These are phyloP conservation scores for Littorina saxatilis DNA, from an alignment of 1,140 invertebrate genomes.

Conservation along the genomic window DNA sequence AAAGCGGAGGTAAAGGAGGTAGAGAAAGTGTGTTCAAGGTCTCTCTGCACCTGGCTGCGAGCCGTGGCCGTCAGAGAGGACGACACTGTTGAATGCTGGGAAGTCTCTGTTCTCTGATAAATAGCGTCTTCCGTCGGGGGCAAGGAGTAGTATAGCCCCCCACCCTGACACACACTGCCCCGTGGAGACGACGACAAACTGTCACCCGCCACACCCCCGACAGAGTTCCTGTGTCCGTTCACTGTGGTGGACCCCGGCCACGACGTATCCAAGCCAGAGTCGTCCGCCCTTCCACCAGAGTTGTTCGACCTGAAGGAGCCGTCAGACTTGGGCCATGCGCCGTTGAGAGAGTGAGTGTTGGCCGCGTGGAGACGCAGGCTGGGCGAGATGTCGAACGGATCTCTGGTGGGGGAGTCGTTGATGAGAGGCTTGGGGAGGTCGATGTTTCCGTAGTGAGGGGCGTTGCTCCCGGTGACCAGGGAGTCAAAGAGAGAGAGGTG, in stretches of 20 bases:
- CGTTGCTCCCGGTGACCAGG: conserved; percentile 45
- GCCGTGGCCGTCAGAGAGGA: background rate
- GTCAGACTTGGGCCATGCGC: conserved; percentile 12
- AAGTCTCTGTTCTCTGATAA: background rate
- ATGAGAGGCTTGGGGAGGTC: conserved; percentile 63
- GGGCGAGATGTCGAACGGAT: conserved; percentile 67
- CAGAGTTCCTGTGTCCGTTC: conserved; percentile 6
- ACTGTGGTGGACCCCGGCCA: background rate
- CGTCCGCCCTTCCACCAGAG: background rate
- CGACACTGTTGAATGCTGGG: background rate
- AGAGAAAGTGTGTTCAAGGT: conserved; percentile 8
- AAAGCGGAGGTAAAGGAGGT: background rate
- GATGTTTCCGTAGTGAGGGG: conserved; percentile 56
- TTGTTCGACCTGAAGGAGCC: background rate
- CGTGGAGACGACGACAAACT: background rate
- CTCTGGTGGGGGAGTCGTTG: conserved; percentile 40
- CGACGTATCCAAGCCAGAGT: background rate
- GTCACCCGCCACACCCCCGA: background rate
- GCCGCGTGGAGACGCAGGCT: conserved; percentile 27
- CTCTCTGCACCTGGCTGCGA: background rate
- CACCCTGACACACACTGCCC: background rate
- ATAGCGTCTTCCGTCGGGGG: conserved; percentile 39
- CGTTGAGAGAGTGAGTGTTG: background rate
- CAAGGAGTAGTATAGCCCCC: conserved; percentile 24
- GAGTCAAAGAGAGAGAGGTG: conserved; percentile 68